Base-by-base conservation (phyloP, 2,113 vertebrate species). In the Pandion haliaetus region DNA sequence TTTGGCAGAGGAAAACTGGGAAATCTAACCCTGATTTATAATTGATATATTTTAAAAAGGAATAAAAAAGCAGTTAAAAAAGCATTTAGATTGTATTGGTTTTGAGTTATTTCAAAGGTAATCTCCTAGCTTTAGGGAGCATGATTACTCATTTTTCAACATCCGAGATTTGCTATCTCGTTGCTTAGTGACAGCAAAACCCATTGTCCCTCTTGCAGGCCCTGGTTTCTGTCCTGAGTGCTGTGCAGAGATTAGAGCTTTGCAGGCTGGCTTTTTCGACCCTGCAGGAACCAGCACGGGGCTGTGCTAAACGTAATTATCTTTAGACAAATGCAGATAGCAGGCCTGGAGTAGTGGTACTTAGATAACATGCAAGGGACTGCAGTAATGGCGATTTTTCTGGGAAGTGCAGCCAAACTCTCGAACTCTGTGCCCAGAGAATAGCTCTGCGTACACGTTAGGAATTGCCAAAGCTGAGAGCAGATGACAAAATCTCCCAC, bases 371-470 rank as follows among this genome's bases (percentile, higher is more conserved):
- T 40, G 31, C 5, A 24, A 72, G 40, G n/a, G 49, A 55, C 59
- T 67, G 59, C 69, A 54, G 29, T 24, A 82, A 4, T 14, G 38
- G 54, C 3, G 12, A 16, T 31, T 89, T 81, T 93, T 84, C 73
- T 47, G 57, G 59, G 69, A 44, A 94, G 40, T 18, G 17, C 25
- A 45, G 55, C 40, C 32, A 29, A 59, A 12, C 59, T 82, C 73
- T 71, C 42, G 12, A 82, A 71, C 10, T 23, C 38, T 34, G 19
- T 66, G n/a, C 44, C 66, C 31, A 38, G 36, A 57, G 44, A 76
- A 65, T 11, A 59, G 38, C 34, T 25, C 79, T 72, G 40, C 2
- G 1, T 52, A 57, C 21, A 9, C 0, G 0, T 49, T 36, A 52
- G 26, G 62, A 65, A 73, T 34, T 4, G 2, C 32, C 32, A 50